Conservation (phyloP, 2,888 invertebrate genomes). For the Drosophila meridiana region DNA sequence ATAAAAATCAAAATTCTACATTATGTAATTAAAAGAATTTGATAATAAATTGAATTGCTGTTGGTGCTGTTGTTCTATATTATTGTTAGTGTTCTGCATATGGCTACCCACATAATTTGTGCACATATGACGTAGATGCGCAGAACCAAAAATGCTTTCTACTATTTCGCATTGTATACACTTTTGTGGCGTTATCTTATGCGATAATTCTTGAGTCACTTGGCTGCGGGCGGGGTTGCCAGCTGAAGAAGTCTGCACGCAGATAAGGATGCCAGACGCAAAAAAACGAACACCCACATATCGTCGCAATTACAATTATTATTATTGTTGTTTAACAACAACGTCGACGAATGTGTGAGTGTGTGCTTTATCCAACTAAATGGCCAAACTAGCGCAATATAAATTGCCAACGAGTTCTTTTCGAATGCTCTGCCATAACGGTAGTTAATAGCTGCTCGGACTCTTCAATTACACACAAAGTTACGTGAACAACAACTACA, state of each 20-base stretch:
- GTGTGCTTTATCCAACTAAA: conserved; percentile 38
- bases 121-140: conserved; percentile 46
- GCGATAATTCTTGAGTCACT: conserved; percentile 49
- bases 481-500: conserved; percentile 59
- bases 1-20: background rate
- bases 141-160: conserved; percentile 14
- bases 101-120: no score
- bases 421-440: conserved; percentile 34
- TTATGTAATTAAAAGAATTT: no score
- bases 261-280: conserved; percentile 59
- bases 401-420: conserved; percentile 41
- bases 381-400: conserved; percentile 42
- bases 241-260: conserved; percentile 36
- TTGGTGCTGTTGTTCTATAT: background rate
- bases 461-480: conserved; percentile 40
- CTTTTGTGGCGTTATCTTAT: conserved; percentile 38
- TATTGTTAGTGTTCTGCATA: background rate
- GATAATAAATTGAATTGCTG: background rate
- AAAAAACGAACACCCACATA: conserved; percentile 47
- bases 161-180: conserved; percentile 1
- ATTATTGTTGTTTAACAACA: conserved; percentile 47
- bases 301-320: conserved; percentile 49
- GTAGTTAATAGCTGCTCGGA: conserved; percentile 49
- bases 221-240: conserved; percentile 53
- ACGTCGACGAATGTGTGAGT: conserved; percentile 16